These are phyloP conservation scores for Anticlea derivata DNA, from an alignment of 2,888 invertebrate species.

Conservation along the genomic window DNA sequence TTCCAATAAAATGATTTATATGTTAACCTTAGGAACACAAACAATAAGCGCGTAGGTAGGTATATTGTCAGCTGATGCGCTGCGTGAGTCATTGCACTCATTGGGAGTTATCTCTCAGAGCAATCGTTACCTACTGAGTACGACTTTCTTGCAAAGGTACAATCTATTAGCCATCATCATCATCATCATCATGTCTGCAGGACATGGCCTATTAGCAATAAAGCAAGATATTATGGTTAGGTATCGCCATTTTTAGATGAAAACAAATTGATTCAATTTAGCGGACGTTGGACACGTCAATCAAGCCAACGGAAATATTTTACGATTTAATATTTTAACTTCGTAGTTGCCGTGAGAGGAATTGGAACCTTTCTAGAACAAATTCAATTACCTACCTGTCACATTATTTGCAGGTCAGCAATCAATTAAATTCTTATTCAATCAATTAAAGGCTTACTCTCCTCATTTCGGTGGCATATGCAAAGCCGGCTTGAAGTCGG, in stretches of 20 bases:
- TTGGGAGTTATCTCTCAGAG: conserved; percentile 26
- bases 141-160: conserved; percentile 21
- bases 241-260: conserved; percentile 33
- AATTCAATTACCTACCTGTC: no score
- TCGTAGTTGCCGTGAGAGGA: no score
- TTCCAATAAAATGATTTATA: conserved; percentile 33
- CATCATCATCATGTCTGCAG: no score
- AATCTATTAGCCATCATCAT: no score
- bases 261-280: conserved; percentile 36
- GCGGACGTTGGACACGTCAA: conserved; percentile 37
- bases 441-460: not conserved
- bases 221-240: conserved; percentile 34
- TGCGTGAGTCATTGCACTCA: conserved; percentile 26
- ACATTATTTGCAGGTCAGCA: no score
- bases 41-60: conserved; percentile 16
- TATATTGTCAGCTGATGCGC: conserved; percentile 28
- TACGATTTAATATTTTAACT: no score
- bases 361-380: no score
- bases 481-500: conserved; percentile 1
- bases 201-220: conserved; percentile 19
- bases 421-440: not conserved
- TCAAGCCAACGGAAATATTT: not conserved
- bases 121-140: conserved; percentile 36
- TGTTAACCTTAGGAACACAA: conserved; percentile 21
- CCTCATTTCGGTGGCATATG: not conserved